Evolutionary conservation across 2,888 invertebrate genomes (phyloP), one percentile per base, ranked within the genome.

Genomic region (Prosopocoilus inquinatus): DNA sequence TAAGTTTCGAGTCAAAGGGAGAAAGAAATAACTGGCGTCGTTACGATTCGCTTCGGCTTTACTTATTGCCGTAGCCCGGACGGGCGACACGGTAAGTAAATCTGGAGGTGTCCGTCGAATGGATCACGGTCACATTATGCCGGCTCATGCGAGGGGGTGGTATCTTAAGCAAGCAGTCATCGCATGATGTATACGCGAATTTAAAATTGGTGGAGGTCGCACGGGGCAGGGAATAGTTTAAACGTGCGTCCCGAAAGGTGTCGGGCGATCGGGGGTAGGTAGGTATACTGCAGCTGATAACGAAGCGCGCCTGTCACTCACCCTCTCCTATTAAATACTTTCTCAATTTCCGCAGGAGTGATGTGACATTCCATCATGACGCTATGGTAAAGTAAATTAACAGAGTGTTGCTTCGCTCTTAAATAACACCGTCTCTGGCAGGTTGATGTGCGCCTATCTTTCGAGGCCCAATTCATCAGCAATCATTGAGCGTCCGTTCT

Each of bases 311-410:
- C 72, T 75, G 75, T 75, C 76, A 74, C 70, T 76, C 76, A 76
- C 66, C 67, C 66, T 66, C 70, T 71, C 68, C 73, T 72, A 72
- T 74, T 74, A 75, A 75, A 75, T 75, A 74, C 75, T 75, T 75
- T 75, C 74, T 74, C 75, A 75, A 75, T 75, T 75, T 75, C 75
- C 76, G 73, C 69, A 69, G 69, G 70, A 70, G 70, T 72, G 74
- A 74, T 74, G 75, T 74, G 75, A 74, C 74, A 75, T 75, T 74
- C 72, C 74, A 75, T 75, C 75, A 75, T 70, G 70, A 70, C 71
- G 73, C 71, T 71, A 72, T 72, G 71, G 67, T 67, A 68, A 71
- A 76, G 75, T 75, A 77, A 76, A 76, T 76, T 77, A 77, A 75
- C 75, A 75, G 74, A 76, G 74, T 71, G 75, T 65, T 73, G 71